Percentiles rank a stretch among this genome's conserved stretches.
Conservation (phyloP, 1,140 invertebrate genomes). For the Akabosia matsudoensis region DNA sequence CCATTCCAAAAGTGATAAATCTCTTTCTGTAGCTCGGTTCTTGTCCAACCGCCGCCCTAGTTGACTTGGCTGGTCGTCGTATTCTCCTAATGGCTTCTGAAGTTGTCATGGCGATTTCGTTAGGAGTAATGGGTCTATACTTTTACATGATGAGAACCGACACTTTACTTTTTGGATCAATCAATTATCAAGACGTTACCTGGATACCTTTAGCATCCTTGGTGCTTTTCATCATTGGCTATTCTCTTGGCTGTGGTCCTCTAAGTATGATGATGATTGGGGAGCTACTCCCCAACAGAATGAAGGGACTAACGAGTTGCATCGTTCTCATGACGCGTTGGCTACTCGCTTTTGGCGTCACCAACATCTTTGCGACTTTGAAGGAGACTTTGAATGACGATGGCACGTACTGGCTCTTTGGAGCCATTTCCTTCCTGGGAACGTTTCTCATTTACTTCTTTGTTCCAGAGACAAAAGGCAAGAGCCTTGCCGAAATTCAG, state of each 20-base stretch:
- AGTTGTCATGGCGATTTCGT: conserved; percentile 52
- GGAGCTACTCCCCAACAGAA: conserved; percentile 54
- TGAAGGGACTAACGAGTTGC: conserved; percentile 53
- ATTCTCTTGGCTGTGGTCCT: conserved; percentile 56
- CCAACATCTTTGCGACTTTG: conserved; percentile 53
- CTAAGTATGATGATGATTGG: conserved; percentile 56
- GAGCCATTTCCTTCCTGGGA: conserved; percentile 56
- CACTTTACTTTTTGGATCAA: conserved; percentile 17
- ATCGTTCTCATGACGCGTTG: conserved; percentile 55
- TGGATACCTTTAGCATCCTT: conserved; percentile 55
- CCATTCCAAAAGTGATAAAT: conserved; percentile 51
- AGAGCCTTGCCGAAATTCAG: conserved; percentile 66
- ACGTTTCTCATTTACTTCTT: conserved; percentile 59
- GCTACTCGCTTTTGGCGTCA: conserved; percentile 56
- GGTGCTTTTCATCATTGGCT: conserved; percentile 53
- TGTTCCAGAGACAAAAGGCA: conserved; percentile 71
- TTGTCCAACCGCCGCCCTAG: conserved; percentile 54
- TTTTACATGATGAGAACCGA: conserved; percentile 51
- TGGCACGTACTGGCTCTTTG: conserved; percentile 59
- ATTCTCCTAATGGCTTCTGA: conserved; percentile 58
- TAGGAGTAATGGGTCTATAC: conserved; percentile 52
- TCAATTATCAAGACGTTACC: conserved; percentile 41
- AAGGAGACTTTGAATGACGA: conserved; percentile 54
- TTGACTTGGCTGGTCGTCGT: conserved; percentile 61
- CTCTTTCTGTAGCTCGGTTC: conserved; percentile 55